Evolutionary conservation across 2,797 vertebrate species (phyloP).

Genomic region (Clangula hyemalis): DNA sequence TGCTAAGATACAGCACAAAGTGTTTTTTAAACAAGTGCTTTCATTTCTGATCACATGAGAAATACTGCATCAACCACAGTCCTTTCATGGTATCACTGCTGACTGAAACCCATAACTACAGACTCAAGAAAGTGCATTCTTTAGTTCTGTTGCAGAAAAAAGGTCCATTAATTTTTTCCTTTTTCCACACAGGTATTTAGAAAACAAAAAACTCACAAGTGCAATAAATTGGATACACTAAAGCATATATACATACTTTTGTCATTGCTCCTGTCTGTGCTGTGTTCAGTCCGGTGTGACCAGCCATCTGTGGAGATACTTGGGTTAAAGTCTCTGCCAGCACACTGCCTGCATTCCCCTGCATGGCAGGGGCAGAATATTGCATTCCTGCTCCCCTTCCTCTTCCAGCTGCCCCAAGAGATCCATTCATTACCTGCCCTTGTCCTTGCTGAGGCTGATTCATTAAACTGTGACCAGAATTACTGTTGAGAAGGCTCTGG

Average conservation of each 20-base stretch:
- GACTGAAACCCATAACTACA: background rate
- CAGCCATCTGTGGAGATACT: slow-evolving; percentile 87
- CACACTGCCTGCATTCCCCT: slow-evolving; percentile 86
- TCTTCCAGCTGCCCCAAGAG: slow-evolving; percentile 89
- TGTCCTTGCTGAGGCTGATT: slow-evolving; percentile 86
- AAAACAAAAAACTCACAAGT: background rate
- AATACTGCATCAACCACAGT: background rate
- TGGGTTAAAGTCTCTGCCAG: slow-evolving; percentile 94
- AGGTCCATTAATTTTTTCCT: background rate
- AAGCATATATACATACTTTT: slow-evolving; percentile 84
- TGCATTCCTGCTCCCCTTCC: slow-evolving; percentile 90
- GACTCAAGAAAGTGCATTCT: background rate
- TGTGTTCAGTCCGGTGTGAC: slow-evolving; percentile 85
- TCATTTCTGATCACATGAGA: background rate
- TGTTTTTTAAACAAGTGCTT: slow-evolving; percentile 11
- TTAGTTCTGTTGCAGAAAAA: background rate
- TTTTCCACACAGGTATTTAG: too few relatives aligned
- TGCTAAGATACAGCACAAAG: background rate
- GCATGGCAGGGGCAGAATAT: slow-evolving; percentile 86
- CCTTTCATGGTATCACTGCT: background rate
- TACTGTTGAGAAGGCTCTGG: slow-evolving; percentile 90
- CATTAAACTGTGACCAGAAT: slow-evolving; percentile 88
- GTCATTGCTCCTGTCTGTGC: slow-evolving; percentile 92
- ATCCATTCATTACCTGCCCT: slow-evolving; percentile 96
- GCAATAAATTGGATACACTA: background rate